Base-by-base conservation (phyloP, 2,888 invertebrate species). In the Acronicta alni region DNA sequence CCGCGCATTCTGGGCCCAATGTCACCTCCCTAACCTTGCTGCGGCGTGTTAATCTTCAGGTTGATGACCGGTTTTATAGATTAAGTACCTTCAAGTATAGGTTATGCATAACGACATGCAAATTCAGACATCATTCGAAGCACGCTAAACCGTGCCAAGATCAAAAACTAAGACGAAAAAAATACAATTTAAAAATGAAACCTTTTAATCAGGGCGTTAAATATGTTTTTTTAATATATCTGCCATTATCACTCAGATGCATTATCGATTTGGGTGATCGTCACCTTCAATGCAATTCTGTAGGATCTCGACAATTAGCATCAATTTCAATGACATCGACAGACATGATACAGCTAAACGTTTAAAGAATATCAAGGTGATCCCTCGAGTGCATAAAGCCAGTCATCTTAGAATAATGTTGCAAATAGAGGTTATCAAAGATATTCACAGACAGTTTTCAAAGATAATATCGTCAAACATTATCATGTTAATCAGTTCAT, bases 21-120 rank as follows among this genome's bases (percentile, higher is more conserved):
- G 90, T 90, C 89, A 90, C 89, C 88, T 81, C 75, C 59, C 65
- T 80, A 85, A 90, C 89, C 89, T 90, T 89, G 86, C 58, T 64
- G 64, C 67, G 75, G 75, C 80, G 69, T 81, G 83, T 84, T 84
- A 86, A 85, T 87, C 83, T 84, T 72, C 65, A 80, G 89, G 85
- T 84, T 81, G 71, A 79, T 87, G 89, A 88, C 89, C 88, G 78
- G 37, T 65, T 60, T 81, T 87, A 81, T 82, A 83, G 75, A 82
- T 77, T 73, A 73, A 69, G 49, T 67, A 68, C 58, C 57, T 68
- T 56, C 62, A 41, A 43, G 46, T 55, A 65, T 51, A 71, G 43
- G 43, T 55, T 62, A 65, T 56, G 44, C 61, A 47, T 62, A 54
- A 49, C 32, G 45, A 66, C 39, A 47, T 43, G 23, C 51, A 26